Conservation (phyloP, 2,888 invertebrate species). For the Nomada fabriciana region DNA sequence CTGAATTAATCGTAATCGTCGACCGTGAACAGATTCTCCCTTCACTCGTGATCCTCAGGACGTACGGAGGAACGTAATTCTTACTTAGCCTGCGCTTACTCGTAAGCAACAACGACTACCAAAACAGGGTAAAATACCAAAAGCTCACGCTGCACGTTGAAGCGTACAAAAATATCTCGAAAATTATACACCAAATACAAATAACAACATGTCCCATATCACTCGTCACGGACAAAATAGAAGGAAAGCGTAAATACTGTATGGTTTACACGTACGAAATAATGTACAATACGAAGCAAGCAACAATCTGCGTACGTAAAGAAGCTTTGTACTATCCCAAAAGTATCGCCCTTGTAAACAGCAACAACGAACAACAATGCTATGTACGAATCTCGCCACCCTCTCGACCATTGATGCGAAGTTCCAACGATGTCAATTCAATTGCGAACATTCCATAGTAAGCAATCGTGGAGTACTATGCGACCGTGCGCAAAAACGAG, state of each 20-base stretch:
- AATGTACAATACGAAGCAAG: slow-evolving; percentile 62
- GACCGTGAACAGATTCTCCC: no score
- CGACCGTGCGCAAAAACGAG: slow-evolving; percentile 25
- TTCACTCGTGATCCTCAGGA: not conserved
- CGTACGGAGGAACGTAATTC: not conserved
- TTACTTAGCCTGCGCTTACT: slow-evolving; percentile 7
- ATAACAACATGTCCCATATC: slow-evolving; percentile 34
- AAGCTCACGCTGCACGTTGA: slow-evolving; percentile 56
- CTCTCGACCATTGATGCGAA: not conserved
- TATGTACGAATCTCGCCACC: not conserved
- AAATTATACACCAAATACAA: slow-evolving; percentile 54
- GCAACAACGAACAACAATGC: slow-evolving; percentile 1
- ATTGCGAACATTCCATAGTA: not conserved
- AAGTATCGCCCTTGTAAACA: not conserved
- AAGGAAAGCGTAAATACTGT: slow-evolving; percentile 42
- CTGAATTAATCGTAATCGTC: no score
- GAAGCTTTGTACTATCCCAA: slow-evolving; percentile 37
- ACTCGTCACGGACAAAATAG: slow-evolving; percentile 33
- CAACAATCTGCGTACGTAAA: slow-evolving; percentile 61
- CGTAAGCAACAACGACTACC: slow-evolving; percentile 55
- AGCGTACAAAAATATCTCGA: slow-evolving; percentile 50
- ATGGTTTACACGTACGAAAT: slow-evolving; percentile 42
- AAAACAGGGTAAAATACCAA: slow-evolving; percentile 45
- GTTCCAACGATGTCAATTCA: not conserved
- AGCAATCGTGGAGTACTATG: slow-evolving; percentile 13